Evolutionary conservation across 2,797 vertebrate genomes (phyloP), one percentile per base, ranked within the genome.

Genomic region (Coregonus sp.): DNA sequence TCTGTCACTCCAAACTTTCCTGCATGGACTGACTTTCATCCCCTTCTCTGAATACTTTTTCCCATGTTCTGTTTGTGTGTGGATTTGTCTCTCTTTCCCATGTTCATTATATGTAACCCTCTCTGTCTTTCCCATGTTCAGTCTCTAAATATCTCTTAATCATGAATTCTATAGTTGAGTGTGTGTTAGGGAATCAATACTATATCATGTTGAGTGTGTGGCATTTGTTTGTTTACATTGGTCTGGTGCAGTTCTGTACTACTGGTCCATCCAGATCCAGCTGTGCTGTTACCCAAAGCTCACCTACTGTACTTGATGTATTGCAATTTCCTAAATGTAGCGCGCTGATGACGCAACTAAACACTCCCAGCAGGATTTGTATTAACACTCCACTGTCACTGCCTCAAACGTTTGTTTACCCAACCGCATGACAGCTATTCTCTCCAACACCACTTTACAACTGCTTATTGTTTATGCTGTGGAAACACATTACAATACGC

Each of bases 141-240:
- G 40, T 47, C 40, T 11, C 40, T 47, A 47, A 47, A 47, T 47
- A 47, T 47, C 40, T 47, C 9, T 47, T 47, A 47, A 25, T 25
- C 25, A 31, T 66, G 20, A 2, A 47, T 47, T 47, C 40, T 47
- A 47, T 47, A 47, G 40, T 47, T 47, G 9, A 47, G 15, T 56
- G 14, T 20, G 25, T 65, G 61, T 65, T 4, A 65, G 61, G 61
- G 25, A 12, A 47, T 11, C 40, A 47, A 47, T 11, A 12, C 40
- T 11, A 47, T 47, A 47, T 47, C 40, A 47, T 9, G 40, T 47
- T 47, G 40, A 11, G 4, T 25, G n/a, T 25, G 25, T 37, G 61
- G 68, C 52, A 54, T 63, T 56, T 51, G 20, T 72, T 70, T 50
- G 52, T 56, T n/a, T 56, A 56, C 52, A n/a, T 31, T 35, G 61